Percentiles rank a stretch among this genome's conserved stretches.
These are phyloP conservation scores for Boleophthalmus pectinirostris DNA, from an alignment of 2,113 vertebrate genomes.

Conservation along the genomic window DNA sequence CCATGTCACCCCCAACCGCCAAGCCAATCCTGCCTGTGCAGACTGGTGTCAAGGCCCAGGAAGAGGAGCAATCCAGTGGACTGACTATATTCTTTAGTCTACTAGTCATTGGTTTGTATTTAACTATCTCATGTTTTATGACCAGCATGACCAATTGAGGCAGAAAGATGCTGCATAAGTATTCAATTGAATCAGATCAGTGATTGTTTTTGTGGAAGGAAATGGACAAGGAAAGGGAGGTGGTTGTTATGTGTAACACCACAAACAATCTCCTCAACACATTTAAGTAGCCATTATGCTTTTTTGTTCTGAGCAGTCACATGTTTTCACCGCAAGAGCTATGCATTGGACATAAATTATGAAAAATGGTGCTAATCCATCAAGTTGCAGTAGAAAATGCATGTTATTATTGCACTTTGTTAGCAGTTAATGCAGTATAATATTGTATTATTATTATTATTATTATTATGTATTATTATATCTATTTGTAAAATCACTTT, in stretches of 20 bases:
- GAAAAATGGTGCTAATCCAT: constrained; percentile 20
- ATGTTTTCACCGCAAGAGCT: constrained; percentile 9
- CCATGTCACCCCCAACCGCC: constrained; percentile 81
- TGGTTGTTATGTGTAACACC: constrained; percentile 21
- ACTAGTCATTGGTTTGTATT: constrained; percentile 88
- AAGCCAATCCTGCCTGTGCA: constrained; percentile 93
- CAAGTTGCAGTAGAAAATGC: constrained; percentile 2
- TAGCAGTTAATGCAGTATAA: not conserved
- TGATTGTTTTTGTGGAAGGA: constrained; percentile 6
- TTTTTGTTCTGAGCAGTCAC: constrained; percentile 21
- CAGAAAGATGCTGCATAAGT: not conserved
- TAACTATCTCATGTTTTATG: no score
- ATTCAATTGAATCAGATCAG: constrained; percentile 5
- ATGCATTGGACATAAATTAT: constrained; percentile 31
- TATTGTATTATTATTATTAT: not conserved
- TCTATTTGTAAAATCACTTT: constrained; percentile 12
- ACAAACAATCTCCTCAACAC: constrained; percentile 8
- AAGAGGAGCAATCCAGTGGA: constrained; percentile 97
- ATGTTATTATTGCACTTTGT: not conserved
- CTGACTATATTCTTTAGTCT: constrained; percentile 99
- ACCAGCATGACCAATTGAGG: no score
- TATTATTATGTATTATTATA: no score
- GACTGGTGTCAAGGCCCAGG: constrained; percentile 94
- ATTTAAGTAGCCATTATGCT: constrained; percentile 30
- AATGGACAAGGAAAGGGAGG: constrained; percentile 22